Percentiles rank a stretch among this genome's conserved stretches.
phyloP scores from a whole-genome alignment of 2,888 invertebrate genomes.

The Lypha dubia region DNA sequence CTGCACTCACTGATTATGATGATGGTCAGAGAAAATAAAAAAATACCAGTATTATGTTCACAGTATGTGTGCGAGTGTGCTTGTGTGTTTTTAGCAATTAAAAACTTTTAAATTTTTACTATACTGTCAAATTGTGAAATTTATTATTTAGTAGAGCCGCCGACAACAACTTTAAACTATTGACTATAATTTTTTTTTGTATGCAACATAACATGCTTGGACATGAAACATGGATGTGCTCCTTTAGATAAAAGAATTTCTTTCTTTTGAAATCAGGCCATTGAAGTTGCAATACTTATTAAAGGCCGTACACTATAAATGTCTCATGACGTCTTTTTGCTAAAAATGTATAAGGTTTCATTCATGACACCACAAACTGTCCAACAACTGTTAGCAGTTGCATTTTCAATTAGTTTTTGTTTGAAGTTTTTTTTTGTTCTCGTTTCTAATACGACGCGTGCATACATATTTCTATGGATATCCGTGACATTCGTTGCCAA shows the following conservation, averaged over 20 bases:
- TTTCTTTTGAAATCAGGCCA: constrained; percentile 45
- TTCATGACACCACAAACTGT: constrained; percentile 37
- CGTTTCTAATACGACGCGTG: too few species aligned
- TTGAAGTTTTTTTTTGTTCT: constrained; percentile 11
- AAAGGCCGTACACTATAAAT: constrained; percentile 19
- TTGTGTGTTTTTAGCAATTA: constrained; percentile 45
- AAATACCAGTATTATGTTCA: neutral
- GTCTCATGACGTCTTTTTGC: neutral
- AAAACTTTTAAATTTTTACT: constrained; percentile 40
- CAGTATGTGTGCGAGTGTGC: neutral
- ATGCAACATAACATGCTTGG: constrained; percentile 1
- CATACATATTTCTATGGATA: constrained; percentile 5
- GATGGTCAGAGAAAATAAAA: constrained; percentile 18
- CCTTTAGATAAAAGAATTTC: constrained; percentile 18
- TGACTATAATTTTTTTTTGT: neutral
- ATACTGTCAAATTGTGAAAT: neutral
- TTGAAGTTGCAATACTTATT: constrained; percentile 27
- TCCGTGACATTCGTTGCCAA: neutral
- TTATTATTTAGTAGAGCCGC: constrained; percentile 9
- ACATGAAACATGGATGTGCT: constrained; percentile 23
- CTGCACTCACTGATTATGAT: neutral
- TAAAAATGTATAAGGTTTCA: constrained; percentile 3
- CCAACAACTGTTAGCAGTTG: neutral
- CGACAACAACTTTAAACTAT: constrained; percentile 3
- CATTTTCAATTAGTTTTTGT: constrained; percentile 17